Conservation (phyloP, 2,797 vertebrate species). For the Luscinia megarhynchos region DNA sequence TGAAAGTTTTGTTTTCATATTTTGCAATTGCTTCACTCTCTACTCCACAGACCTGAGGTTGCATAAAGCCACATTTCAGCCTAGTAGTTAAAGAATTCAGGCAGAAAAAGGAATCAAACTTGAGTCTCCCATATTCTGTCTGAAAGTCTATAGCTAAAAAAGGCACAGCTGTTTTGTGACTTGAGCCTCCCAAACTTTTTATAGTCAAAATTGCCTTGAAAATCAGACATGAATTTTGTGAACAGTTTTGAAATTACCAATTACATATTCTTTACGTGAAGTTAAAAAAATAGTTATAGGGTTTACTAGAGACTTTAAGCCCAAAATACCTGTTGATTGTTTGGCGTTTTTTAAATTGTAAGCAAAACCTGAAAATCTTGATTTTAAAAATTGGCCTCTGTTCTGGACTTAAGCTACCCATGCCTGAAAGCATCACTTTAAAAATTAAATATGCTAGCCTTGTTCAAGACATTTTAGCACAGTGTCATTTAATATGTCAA, state of each 20-base stretch:
- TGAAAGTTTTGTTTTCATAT: not conserved
- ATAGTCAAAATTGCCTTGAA: not conserved
- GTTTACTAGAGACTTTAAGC: not conserved
- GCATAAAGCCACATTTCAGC: not conserved
- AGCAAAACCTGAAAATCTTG: not conserved
- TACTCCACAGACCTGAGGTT: not conserved
- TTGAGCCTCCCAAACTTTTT: not conserved
- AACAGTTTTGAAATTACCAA: not conserved
- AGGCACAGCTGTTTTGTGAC: not conserved
- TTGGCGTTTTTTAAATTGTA: not conserved
- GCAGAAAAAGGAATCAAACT: not conserved
- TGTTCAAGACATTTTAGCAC: not conserved
- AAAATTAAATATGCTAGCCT: slow-evolving; percentile 14
- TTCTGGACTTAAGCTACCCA: not conserved
- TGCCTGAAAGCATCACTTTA: not conserved
- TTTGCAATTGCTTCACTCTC: not conserved
- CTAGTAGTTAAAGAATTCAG: not conserved
- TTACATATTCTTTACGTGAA: not conserved
- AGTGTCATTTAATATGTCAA: not conserved
- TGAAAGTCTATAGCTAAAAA: not conserved
- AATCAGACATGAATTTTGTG: not conserved
- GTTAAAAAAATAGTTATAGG: not conserved
- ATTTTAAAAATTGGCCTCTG: not conserved
- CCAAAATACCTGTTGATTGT: not conserved
- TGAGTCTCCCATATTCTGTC: not conserved